A percentile compares a stretch with the other conserved stretches of the same genome.
These are phyloP conservation scores for Zaprionus ghesquierei DNA, from an alignment of 1,140 invertebrate genomes.

Conservation along the genomic window DNA sequence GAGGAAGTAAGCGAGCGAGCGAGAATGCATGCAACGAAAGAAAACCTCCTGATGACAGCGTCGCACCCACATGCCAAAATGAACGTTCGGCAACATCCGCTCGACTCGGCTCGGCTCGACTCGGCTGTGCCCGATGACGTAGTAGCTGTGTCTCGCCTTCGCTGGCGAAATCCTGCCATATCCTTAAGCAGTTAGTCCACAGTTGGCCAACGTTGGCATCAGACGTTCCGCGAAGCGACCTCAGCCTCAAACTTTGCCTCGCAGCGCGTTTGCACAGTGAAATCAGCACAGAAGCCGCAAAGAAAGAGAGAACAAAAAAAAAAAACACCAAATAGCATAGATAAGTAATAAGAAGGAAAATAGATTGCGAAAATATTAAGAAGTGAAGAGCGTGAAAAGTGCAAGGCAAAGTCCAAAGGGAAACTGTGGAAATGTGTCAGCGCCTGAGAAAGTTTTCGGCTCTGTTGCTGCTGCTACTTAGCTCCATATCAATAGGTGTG, in stretches of 20 bases:
- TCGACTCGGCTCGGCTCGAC: constrained; percentile 9
- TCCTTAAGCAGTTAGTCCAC: constrained; percentile 51
- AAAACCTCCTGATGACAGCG: constrained; percentile 1
- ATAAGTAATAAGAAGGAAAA: constrained; percentile 17
- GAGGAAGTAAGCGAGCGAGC: neutral
- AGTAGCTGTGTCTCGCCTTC: constrained; percentile 43
- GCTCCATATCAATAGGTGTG: constrained; percentile 53
- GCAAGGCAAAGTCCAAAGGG: neutral
- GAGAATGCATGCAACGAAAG: too few relatives aligned
- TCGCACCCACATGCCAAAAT: constrained; percentile 28
- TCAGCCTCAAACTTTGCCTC: neutral
- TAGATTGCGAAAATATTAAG: neutral
- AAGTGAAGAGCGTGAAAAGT: neutral
- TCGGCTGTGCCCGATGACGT: constrained; percentile 44
- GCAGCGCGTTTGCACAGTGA: neutral
- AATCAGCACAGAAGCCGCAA: neutral
- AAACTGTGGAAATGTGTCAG: constrained; percentile 20
- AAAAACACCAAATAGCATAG: too few relatives aligned
- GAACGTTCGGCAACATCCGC: constrained; percentile 1
- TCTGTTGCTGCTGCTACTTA: constrained; percentile 36
- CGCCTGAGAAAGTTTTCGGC: constrained; percentile 18
- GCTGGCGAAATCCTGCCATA: constrained; percentile 34
- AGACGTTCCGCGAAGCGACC: constrained; percentile 7
- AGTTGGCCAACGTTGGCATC: constrained; percentile 59
- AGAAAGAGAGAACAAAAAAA: neutral